phyloP scores from a whole-genome alignment of 2,113 vertebrate species.

The Coracopsis vasa region DNA sequence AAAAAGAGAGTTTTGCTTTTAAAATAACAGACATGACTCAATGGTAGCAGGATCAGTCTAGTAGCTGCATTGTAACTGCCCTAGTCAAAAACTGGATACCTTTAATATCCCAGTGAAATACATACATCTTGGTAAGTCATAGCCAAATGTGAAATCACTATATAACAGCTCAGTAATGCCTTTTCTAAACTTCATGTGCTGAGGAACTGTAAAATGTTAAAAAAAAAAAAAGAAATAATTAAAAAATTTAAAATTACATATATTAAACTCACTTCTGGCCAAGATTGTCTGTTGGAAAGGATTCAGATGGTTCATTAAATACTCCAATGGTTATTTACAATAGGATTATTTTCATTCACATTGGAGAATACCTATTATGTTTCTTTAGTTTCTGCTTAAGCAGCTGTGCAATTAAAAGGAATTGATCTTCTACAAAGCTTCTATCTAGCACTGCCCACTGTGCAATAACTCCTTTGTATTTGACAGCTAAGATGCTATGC shows the following conservation, averaged over 20 bases:
- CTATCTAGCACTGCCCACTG: neutral
- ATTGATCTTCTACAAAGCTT: constrained; percentile 40
- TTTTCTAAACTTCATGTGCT: neutral
- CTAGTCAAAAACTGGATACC: neutral
- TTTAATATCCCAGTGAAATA: neutral
- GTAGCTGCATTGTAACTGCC: neutral
- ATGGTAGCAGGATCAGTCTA: neutral
- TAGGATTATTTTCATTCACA: constrained; percentile 65
- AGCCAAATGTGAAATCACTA: neutral
- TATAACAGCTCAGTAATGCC: neutral
- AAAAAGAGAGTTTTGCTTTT: neutral
- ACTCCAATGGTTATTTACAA: constrained; percentile 43
- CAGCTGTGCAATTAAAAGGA: constrained; percentile 58
- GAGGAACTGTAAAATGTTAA: neutral
- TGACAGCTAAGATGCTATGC: neutral
- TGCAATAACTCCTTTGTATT: neutral
- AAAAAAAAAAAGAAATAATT: neutral
- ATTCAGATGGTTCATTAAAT: constrained; percentile 20
- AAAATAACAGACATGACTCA: neutral
- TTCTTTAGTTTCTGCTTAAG: constrained; percentile 49
- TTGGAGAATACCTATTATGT: constrained; percentile 39
- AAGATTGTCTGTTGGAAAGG: neutral
- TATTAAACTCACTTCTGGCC: neutral
- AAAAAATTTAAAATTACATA: neutral
- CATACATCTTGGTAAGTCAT: neutral